These are phyloP conservation scores for Nerophis ophidion DNA, from an alignment of 2,113 vertebrate species.

Conservation along the genomic window DNA sequence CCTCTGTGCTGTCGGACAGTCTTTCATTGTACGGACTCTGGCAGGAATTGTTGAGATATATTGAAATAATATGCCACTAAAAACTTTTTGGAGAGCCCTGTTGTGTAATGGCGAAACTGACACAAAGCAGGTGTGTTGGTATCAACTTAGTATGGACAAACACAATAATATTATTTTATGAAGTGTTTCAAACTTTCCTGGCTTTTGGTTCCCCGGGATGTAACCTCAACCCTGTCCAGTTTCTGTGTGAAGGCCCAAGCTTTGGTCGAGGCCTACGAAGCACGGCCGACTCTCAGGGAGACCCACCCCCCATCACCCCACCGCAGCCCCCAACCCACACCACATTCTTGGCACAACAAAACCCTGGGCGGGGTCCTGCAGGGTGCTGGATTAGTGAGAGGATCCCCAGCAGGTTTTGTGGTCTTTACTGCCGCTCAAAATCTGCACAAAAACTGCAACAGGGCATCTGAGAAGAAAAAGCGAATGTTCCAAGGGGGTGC, in stretches of 20 bases:
- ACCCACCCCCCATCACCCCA: slow-evolving; percentile 17
- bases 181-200: slow-evolving; percentile 24
- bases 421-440: slow-evolving; percentile 48
- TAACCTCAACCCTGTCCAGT: slow-evolving; percentile 54
- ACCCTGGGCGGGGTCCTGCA: slow-evolving; percentile 34
- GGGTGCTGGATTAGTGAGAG: slow-evolving; percentile 43
- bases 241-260: slow-evolving; percentile 37
- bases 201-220: slow-evolving; percentile 19
- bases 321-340: too few species aligned
- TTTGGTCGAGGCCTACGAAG: slow-evolving; percentile 29
- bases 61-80: too few species aligned
- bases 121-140: too few species aligned
- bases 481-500: slow-evolving; percentile 51
- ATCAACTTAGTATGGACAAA: too few species aligned
- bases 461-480: slow-evolving; percentile 43
- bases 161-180: slow-evolving; percentile 24
- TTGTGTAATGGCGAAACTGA: too few species aligned
- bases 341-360: slow-evolving; percentile 10
- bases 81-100: too few species aligned
- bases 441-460: slow-evolving; percentile 49
- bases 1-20: too few species aligned
- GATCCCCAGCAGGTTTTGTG: slow-evolving; percentile 41
- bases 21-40: too few species aligned
- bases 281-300: slow-evolving; percentile 43
- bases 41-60: too few species aligned